phyloP scores from a whole-genome alignment of 2,113 vertebrate species.

The Podocnemis expansa region DNA sequence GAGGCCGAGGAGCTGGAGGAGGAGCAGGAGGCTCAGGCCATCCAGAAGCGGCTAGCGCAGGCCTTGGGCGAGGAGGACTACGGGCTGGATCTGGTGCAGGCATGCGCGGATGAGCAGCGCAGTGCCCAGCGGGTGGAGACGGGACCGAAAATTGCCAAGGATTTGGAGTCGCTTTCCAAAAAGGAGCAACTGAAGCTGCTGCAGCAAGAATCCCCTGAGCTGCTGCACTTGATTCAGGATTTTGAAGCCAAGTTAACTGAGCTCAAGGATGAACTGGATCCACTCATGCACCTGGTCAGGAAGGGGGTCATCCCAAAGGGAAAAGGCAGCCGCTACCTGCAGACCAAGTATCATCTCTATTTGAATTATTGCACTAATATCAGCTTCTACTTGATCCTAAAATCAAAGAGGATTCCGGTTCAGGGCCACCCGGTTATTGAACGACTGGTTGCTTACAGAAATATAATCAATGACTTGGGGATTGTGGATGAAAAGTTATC shows the following conservation, averaged over 20 bases:
- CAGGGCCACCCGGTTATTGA: slow-evolving; percentile 94
- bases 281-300: slow-evolving; percentile 86
- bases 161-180: slow-evolving; percentile 87
- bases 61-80: slow-evolving; percentile 92
- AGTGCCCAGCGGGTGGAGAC: slow-evolving; percentile 46
- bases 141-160: slow-evolving; percentile 86
- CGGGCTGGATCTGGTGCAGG: slow-evolving; percentile 88
- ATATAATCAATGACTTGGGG: slow-evolving; percentile 84
- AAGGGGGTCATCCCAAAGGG: slow-evolving; percentile 84
- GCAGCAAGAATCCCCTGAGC: slow-evolving; percentile 94
- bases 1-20: slow-evolving; percentile 92
- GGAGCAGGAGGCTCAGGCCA: slow-evolving; percentile 91
- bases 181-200: slow-evolving; percentile 94
- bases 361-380: slow-evolving; percentile 96
- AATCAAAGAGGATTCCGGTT: slow-evolving; percentile 87
- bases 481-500: slow-evolving; percentile 84
- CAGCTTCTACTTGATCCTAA: slow-evolving; percentile 94
- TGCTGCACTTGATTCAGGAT: slow-evolving; percentile 93
- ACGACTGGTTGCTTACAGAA: slow-evolving; percentile 90
- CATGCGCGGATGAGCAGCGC: slow-evolving; percentile 78
- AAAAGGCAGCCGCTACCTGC: slow-evolving; percentile 89
- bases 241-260: slow-evolving; percentile 91
- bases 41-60: slow-evolving; percentile 88
- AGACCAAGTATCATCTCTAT: slow-evolving; percentile 93
- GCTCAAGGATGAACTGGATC: slow-evolving; percentile 89